Evolutionary conservation across 2,888 invertebrate species (phyloP).

Genomic region (Perithous albicinctus): DNA sequence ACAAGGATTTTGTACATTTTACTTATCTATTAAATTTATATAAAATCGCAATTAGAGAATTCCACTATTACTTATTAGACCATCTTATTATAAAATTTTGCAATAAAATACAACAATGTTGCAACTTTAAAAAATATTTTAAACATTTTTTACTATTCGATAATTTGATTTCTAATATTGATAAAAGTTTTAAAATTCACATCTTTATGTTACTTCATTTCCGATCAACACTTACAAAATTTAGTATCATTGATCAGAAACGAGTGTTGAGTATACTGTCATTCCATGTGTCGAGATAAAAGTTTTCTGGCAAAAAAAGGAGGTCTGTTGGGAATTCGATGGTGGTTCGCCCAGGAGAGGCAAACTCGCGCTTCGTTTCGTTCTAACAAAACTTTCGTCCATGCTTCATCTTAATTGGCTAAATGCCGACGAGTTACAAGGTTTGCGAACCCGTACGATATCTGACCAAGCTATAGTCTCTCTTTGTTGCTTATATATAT

Average conservation of each 20-base stretch:
- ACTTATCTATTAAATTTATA: too few relatives aligned
- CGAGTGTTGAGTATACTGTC: not conserved
- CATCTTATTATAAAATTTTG: too few relatives aligned
- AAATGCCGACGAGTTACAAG: conserved; percentile 68
- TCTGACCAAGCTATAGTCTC: conserved; percentile 29
- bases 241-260: not conserved
- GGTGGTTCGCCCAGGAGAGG: not conserved
- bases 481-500: not conserved
- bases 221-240: not conserved
- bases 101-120: too few relatives aligned
- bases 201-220: not conserved
- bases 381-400: conserved; percentile 76
- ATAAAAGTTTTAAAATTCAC: too few relatives aligned
- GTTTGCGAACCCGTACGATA: conserved; percentile 22
- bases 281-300: conserved; percentile 9
- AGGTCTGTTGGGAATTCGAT: not conserved
- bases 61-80: too few relatives aligned
- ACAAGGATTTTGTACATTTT: too few relatives aligned
- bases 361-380: conserved; percentile 25
- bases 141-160: too few relatives aligned
- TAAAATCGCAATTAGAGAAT: too few relatives aligned
- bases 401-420: conserved; percentile 82
- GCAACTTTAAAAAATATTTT: too few relatives aligned
- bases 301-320: not conserved
- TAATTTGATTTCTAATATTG: too few relatives aligned